phyloP scores from a whole-genome alignment of 2,888 invertebrate genomes.

The Drepanosiphum platanoidis region DNA sequence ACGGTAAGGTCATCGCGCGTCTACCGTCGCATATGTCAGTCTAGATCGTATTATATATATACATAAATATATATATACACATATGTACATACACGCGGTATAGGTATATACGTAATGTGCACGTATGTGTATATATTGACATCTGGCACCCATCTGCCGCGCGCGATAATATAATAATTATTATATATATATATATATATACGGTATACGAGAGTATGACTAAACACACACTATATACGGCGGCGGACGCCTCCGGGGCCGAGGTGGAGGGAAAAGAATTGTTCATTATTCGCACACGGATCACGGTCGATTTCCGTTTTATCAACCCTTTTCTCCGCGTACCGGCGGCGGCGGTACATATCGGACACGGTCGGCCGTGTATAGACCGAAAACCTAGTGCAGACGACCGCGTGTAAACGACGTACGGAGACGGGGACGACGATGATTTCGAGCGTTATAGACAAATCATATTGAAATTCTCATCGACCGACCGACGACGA shows the following conservation, averaged over 20 bases:
- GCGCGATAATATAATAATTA: slow-evolving; percentile 44
- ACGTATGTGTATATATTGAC: slow-evolving; percentile 41
- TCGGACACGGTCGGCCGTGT: not conserved
- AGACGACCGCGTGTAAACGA: too few relatives aligned
- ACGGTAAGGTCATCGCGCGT: slow-evolving; percentile 35
- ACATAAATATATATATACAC: not conserved
- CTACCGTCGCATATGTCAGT: slow-evolving; percentile 22
- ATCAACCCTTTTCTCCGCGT: not conserved
- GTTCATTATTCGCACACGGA: slow-evolving; percentile 6
- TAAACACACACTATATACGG: not conserved
- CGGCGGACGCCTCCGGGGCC: not conserved
- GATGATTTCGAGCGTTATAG: too few relatives aligned
- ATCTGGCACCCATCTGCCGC: slow-evolving; percentile 61
- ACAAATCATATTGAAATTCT: too few relatives aligned
- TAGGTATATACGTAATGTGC: not conserved
- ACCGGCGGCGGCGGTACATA: not conserved
- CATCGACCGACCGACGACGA: not conserved
- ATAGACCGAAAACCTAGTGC: too few relatives aligned
- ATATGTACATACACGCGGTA: not conserved
- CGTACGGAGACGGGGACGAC: too few relatives aligned
- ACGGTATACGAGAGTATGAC: slow-evolving; percentile 2
- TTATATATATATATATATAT: slow-evolving; percentile 5
- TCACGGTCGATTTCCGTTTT: slow-evolving; percentile 30
- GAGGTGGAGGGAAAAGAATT: not conserved
- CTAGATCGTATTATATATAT: not conserved